phyloP scores from a whole-genome alignment of 2,888 invertebrate species.

The Drosophila peninsularis region DNA sequence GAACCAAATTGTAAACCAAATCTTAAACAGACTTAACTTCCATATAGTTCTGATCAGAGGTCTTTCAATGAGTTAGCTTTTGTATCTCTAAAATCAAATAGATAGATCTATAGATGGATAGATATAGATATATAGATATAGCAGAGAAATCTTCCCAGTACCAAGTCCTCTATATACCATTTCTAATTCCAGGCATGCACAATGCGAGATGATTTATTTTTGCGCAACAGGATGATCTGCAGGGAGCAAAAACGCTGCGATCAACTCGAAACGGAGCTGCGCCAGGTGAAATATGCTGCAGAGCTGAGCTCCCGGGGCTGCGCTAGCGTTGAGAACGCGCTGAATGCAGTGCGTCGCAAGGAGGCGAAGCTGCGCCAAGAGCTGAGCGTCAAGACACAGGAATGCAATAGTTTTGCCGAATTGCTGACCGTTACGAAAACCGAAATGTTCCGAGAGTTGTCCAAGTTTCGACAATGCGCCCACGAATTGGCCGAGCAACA shows the following conservation, averaged over 20 bases:
- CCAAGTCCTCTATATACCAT: too few relatives aligned
- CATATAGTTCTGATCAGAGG: too few relatives aligned
- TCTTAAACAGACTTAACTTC: too few relatives aligned
- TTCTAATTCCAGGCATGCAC: conserved; percentile 5
- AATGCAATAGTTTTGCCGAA: conserved; percentile 36
- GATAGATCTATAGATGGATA: too few relatives aligned
- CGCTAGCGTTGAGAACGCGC: conserved; percentile 12
- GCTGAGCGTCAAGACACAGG: conserved; percentile 23
- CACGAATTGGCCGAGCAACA: conserved; percentile 41
- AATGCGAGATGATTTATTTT: conserved; percentile 26
- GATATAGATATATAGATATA: too few relatives aligned
- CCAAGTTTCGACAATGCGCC: conserved; percentile 32
- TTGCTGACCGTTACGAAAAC: conserved; percentile 13
- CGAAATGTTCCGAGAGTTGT: conserved; percentile 43
- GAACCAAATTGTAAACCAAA: too few relatives aligned
- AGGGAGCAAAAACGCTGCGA: conserved; percentile 34
- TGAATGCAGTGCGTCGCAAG: neutral
- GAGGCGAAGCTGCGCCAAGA: conserved; percentile 18
- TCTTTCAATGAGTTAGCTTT: too few relatives aligned
- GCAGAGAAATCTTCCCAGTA: too few relatives aligned
- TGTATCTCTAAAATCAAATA: too few relatives aligned
- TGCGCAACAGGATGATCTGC: conserved; percentile 23
- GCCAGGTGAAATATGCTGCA: neutral
- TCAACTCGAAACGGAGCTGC: conserved; percentile 20
- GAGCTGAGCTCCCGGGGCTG: conserved; percentile 1